A percentile compares a stretch with the other conserved stretches of the same genome.
Evolutionary conservation across 1,140 invertebrate genomes (phyloP).

Genomic region (Nephila pilipes): DNA sequence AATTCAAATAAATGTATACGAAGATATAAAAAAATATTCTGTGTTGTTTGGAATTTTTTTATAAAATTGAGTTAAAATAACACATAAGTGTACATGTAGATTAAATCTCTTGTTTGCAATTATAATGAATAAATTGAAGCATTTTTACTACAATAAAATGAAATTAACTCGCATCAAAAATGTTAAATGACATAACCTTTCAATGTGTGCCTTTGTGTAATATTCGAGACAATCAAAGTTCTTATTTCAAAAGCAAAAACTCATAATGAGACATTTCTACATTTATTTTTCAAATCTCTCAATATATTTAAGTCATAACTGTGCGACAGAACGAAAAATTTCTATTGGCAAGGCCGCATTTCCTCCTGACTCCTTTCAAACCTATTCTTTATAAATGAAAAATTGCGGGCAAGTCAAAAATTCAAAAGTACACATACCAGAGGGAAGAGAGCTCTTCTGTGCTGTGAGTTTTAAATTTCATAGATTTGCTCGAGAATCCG

Average conservation of each 20-base stretch:
- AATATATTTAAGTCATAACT: slow-evolving; percentile 12
- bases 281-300: background rate
- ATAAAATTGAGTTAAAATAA: no score
- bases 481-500: slow-evolving; percentile 45
- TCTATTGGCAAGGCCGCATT: background rate
- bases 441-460: slow-evolving; percentile 7
- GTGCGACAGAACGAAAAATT: background rate
- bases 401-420: background rate
- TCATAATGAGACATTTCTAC: background rate
- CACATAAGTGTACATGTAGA: no score
- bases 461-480: slow-evolving; percentile 49
- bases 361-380: background rate
- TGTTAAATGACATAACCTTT: no score
- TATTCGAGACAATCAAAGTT: background rate
- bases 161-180: no score
- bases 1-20: no score
- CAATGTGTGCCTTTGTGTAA: no score
- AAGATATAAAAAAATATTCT: no score
- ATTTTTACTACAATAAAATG: no score
- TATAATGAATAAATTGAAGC: no score
- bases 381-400: slow-evolving; percentile 26
- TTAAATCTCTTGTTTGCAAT: no score
- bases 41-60: no score
- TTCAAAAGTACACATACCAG: slow-evolving; percentile 38
- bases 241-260: background rate